phyloP scores from a whole-genome alignment of 2,888 invertebrate genomes.

The Anodontia alba region DNA sequence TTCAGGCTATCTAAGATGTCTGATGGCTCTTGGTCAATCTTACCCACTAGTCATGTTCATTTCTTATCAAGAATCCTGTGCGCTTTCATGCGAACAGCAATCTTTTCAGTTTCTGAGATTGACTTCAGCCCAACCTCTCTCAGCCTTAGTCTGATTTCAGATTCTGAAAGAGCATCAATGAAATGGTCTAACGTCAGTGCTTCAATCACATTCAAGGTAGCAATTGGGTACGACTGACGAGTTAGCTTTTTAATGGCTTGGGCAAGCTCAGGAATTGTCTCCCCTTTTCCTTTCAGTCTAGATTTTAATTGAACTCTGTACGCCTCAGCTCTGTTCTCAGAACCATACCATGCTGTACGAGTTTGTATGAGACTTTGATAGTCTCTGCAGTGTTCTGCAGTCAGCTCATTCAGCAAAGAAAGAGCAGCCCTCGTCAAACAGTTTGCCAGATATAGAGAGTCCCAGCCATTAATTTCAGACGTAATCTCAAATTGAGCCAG shows the following conservation, averaged over 20 bases:
- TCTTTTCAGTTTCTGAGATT: neutral
- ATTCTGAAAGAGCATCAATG: neutral
- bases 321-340: neutral
- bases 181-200: neutral
- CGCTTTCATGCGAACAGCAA: neutral
- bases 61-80: neutral
- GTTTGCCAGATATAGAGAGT: neutral
- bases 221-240: neutral
- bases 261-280: neutral
- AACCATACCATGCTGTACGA: neutral
- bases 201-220: neutral
- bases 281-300: neutral
- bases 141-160: neutral
- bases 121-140: neutral
- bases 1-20: neutral
- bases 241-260: neutral
- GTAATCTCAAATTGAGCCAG: neutral
- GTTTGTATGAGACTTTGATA: neutral
- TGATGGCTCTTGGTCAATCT: neutral
- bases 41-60: neutral
- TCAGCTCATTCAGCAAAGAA: neutral
- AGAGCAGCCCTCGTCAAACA: neutral
- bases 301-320: neutral
- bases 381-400: neutral
- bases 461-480: neutral